Percentiles rank a stretch among this genome's conserved stretches.
These are phyloP conservation scores for Eupithecia inturbata DNA, from an alignment of 2,888 invertebrate genomes.

Conservation along the genomic window DNA sequence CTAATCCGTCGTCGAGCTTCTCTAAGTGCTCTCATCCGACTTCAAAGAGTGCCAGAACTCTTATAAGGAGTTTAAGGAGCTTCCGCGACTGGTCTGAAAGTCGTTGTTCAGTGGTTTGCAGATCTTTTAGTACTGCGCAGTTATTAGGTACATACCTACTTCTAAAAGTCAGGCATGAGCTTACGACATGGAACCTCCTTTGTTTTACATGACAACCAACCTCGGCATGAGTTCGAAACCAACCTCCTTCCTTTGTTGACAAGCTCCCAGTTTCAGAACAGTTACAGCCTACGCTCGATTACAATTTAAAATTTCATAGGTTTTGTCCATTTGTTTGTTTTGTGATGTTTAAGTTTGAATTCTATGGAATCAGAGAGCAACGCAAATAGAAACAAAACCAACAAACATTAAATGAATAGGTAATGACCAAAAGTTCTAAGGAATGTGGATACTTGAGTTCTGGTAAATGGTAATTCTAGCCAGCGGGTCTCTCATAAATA, in stretches of 20 bases:
- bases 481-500: background rate
- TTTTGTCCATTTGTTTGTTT: background rate
- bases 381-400: background rate
- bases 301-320: background rate
- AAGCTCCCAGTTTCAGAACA: background rate
- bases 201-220: background rate
- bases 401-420: background rate
- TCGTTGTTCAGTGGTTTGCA: background rate
- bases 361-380: background rate
- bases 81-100: background rate
- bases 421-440: background rate
- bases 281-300: background rate
- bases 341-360: constrained; percentile 1
- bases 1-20: background rate
- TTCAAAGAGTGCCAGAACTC: constrained; percentile 1
- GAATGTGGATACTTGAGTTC: background rate
- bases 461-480: background rate
- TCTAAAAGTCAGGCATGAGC: background rate
- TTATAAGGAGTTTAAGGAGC: background rate
- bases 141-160: too few relatives aligned
- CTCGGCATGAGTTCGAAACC: background rate
- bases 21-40: background rate
- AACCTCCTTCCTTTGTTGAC: constrained; percentile 1
- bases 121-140: background rate
- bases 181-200: background rate